Base-by-base conservation (phyloP, 1,140 invertebrate species). In the Drosophila ohnishii region DNA sequence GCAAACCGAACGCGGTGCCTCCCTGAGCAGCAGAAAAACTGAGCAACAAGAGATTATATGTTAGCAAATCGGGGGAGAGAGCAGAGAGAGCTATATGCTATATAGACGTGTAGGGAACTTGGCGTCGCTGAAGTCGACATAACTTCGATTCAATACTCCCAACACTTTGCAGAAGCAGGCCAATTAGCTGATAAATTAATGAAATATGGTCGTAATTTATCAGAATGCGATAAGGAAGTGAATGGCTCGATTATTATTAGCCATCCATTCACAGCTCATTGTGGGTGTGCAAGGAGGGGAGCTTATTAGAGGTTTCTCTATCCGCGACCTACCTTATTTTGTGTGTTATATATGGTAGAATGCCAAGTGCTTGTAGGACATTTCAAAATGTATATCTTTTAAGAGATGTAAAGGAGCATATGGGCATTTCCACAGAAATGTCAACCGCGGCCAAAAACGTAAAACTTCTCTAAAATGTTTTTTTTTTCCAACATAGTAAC, bases 131-230 rank as follows among this genome's bases (percentile, higher is more conserved):
- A 37, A 53, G 32, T 35, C 13, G 34, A 19, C 16, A 25, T 66
- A 66, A 25, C 65, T 57, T 40, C 28, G 32, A 59, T 39, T 71
- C 61, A 32, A 66, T 34, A 10, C 50, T 58, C 30, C n/a, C 42
- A 28, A 28, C 47, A 59, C 28, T 59, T 71, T n/a, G 25, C 42
- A 35, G 57, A 9, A 55, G 47, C 47, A 40, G 37, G n/a, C 65
- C 65, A 71, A 71, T 71, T 59, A 72, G 30, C 42, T 30, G 53
- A 72, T 72, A 72, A 70, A 70, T 69, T 57, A 30, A 22, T 40
- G n/a, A 50, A 47, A 50, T 37, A 40, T 16, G 34, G 37, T 48
- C 42, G 47, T 59, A 70, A 71, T 58, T 40, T 71, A 71, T 71
- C 51, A 34, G 5, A 28, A 39, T 16, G n/a, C 28, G 67, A 71